A percentile compares a stretch with the other conserved stretches of the same genome.
These are phyloP conservation scores for Pogonocherus hispidulus DNA, from an alignment of 2,888 invertebrate genomes.

Conservation along the genomic window DNA sequence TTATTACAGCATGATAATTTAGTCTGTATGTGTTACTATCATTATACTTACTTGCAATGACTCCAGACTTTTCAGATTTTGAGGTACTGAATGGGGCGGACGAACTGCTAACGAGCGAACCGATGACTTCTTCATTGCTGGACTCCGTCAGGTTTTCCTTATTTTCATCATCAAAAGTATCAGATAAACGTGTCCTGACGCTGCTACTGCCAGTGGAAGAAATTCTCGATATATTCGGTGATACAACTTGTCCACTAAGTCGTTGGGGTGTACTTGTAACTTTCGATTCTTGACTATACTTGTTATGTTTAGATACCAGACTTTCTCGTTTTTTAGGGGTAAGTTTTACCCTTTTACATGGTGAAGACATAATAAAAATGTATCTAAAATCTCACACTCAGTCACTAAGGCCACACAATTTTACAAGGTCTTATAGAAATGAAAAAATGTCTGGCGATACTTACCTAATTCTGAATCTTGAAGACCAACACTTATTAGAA, in stretches of 20 bases:
- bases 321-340: conserved; percentile 20
- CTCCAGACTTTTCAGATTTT: conserved; percentile 8
- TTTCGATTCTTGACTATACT: conserved; percentile 31
- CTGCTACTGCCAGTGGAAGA: conserved; percentile 17
- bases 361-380: conserved; percentile 24
- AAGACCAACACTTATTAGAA: no score
- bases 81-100: conserved; percentile 2
- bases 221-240: conserved; percentile 33
- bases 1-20: no score
- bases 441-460: no score
- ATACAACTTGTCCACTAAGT: not conserved
- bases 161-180: conserved; percentile 3
- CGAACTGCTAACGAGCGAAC: not conserved
- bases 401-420: no score
- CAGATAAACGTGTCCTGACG: conserved; percentile 23
- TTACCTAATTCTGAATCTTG: no score
- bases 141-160: not conserved
- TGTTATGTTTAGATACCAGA: not conserved
- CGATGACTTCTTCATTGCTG: not conserved
- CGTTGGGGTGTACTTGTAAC: conserved; percentile 37
- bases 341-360: conserved; percentile 29
- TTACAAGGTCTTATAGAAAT: no score
- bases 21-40: no score
- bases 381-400: no score
- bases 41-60: not conserved